Conservation (phyloP, 2,797 vertebrate species). For the Champsocephalus gunnari region DNA sequence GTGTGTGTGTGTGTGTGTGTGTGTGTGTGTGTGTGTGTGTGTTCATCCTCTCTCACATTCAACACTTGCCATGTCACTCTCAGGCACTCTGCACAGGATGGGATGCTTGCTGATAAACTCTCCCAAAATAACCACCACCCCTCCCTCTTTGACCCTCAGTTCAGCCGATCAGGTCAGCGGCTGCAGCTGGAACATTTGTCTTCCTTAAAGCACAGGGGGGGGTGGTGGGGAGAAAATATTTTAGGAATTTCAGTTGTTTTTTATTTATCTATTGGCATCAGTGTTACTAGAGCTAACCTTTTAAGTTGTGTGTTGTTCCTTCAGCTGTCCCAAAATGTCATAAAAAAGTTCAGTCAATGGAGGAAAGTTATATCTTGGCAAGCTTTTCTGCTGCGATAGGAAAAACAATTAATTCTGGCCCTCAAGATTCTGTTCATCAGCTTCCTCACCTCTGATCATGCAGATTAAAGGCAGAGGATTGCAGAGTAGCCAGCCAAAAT, state of each 20-base stretch:
- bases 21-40: constrained; percentile 35
- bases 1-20: constrained; percentile 24
- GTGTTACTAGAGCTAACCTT: neutral
- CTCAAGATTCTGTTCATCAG: neutral
- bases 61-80: constrained; percentile 89
- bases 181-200: constrained; percentile 40
- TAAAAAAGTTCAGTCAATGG: neutral
- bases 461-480: neutral
- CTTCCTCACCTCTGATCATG: neutral
- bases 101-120: constrained; percentile 80
- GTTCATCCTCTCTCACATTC: constrained; percentile 63
- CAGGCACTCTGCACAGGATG: constrained; percentile 53
- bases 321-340: neutral
- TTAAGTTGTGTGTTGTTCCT: neutral
- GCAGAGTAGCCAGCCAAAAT: neutral
- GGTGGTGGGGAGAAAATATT: neutral
- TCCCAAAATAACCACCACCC: constrained; percentile 80
- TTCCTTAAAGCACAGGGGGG: constrained; percentile 15
- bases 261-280: neutral
- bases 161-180: constrained; percentile 36
- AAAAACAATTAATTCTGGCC: neutral
- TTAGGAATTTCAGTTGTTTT: constrained; percentile 15
- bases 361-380: neutral
- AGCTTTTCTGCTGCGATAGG: neutral
- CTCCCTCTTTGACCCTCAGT: constrained; percentile 50